Base-by-base conservation (phyloP, 2,113 vertebrate genomes). In the Orientallactaga bullata region DNA sequence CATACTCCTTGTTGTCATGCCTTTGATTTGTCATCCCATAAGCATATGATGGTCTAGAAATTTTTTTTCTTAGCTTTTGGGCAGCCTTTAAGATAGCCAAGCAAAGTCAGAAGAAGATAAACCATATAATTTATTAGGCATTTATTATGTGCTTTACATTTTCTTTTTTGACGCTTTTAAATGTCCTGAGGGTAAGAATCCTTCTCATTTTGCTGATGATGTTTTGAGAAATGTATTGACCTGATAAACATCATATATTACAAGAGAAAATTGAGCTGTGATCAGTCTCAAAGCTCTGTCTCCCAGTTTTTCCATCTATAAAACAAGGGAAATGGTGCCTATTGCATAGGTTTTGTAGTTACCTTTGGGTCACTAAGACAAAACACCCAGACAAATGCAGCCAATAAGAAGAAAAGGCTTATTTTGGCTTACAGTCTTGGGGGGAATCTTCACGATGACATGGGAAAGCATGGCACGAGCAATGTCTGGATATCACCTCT, bases 251-350 rank as follows among this genome's bases (percentile, higher is more conserved):
- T 80, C 21, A 23, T n/a, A 72, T 5, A 81, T 15, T 30, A 84
- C 23, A 9, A 47, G n/a, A 68, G 26, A 95, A 58, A 42, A 66
- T 9, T 28, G 18, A 76, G 15, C n/a, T 90, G 69, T 51, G 16
- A 60, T 58, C 15, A 28, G 68, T 60, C 17, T n/a, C n/a, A 68
- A 58, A 42, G 16, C 23, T 89, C 2, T 35, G 28, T 26, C 9
- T 78, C 58, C 83, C 26, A n/a, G 32, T 90, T 68, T 93, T 23
- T 23, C 90, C 35, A n/a, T 77, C 47, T 92, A 16, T 82, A 51
- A 93, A 68, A 85, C 72, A 66, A 55, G 20, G 18, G 71, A 5
- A 79, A 9, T 79, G 61, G 89, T 37, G 55, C 55, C 12, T 16
- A 55, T 55, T 55, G 55, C 55, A 55, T 55, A 55, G 12, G 12